Conservation (phyloP, 2,888 invertebrate genomes). For the Drosophila vallismaia region DNA sequence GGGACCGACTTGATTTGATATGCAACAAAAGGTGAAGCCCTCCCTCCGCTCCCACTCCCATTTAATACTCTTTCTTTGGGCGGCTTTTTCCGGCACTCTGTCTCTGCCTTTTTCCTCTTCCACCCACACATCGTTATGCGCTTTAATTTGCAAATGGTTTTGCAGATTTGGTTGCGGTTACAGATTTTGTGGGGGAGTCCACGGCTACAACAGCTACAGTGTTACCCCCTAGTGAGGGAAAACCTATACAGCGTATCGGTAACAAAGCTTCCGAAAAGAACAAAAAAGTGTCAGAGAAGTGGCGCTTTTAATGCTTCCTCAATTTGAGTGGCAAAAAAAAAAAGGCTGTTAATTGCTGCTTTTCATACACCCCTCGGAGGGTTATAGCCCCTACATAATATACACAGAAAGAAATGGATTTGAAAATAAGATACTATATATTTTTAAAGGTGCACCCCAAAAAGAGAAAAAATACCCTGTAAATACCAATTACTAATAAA, state of each 20-base stretch:
- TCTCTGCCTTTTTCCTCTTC: slow-evolving; percentile 8
- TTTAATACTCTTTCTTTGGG: background rate
- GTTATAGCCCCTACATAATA: slow-evolving; percentile 5
- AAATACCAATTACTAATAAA: too few relatives aligned
- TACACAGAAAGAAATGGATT: slow-evolving; percentile 9
- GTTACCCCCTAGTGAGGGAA: slow-evolving; percentile 22
- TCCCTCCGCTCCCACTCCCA: background rate
- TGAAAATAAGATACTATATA: background rate
- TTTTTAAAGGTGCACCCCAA: too few relatives aligned
- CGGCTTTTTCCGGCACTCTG: background rate
- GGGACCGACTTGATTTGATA: slow-evolving; percentile 45
- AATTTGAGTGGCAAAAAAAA: slow-evolving; percentile 38
- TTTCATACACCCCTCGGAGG: background rate
- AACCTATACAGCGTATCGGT: slow-evolving; percentile 19
- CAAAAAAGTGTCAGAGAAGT: slow-evolving; percentile 26
- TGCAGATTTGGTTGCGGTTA: slow-evolving; percentile 36
- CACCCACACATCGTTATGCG: slow-evolving; percentile 39
- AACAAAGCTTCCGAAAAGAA: slow-evolving; percentile 3
- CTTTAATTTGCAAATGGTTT: slow-evolving; percentile 65
- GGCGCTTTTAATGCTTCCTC: slow-evolving; percentile 39
- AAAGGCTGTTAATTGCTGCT: slow-evolving; percentile 35
- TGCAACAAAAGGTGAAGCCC: slow-evolving; percentile 45
- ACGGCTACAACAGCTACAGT: slow-evolving; percentile 8
- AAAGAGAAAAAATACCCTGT: too few relatives aligned
- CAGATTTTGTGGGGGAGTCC: slow-evolving; percentile 20